Conservation (phyloP, 2,797 vertebrate genomes). For the Siniperca undulata region DNA sequence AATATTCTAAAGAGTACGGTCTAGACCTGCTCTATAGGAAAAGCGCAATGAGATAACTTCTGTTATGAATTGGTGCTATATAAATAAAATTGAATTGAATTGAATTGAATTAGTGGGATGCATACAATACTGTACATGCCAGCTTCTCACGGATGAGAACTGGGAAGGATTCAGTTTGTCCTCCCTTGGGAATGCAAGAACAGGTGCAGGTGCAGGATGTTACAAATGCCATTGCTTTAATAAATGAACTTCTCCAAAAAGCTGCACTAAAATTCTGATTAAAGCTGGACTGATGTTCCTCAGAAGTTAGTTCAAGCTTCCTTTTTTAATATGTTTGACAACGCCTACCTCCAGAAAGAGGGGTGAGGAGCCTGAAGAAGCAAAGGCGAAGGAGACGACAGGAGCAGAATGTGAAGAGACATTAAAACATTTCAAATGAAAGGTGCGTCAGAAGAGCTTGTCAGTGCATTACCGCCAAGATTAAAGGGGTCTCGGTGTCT, state of each 20-base stretch:
- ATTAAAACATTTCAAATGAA: slow-evolving; percentile 85
- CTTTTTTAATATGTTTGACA: slow-evolving; percentile 66
- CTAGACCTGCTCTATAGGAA: no score
- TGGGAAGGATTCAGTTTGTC: slow-evolving; percentile 32
- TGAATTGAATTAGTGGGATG: not conserved
- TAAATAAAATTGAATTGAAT: no score
- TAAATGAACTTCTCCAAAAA: slow-evolving; percentile 69
- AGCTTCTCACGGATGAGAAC: not conserved
- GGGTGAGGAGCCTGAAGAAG: slow-evolving; percentile 60
- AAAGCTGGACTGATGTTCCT: slow-evolving; percentile 79
- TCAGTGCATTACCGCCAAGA: slow-evolving; percentile 82
- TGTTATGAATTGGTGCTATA: no score
- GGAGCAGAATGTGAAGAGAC: slow-evolving; percentile 78
- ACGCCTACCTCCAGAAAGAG: slow-evolving; percentile 63
- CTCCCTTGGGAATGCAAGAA: slow-evolving; percentile 30
- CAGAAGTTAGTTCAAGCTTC: slow-evolving; percentile 77
- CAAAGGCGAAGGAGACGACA: slow-evolving; percentile 65
- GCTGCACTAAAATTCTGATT: slow-evolving; percentile 66
- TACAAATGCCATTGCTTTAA: slow-evolving; percentile 62
- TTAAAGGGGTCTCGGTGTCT: slow-evolving; percentile 84
- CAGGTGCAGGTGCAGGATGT: slow-evolving; percentile 44
- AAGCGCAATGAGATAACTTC: no score
- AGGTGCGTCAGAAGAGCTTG: slow-evolving; percentile 82
- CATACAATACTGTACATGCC: slow-evolving; percentile 1
- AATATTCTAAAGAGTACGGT: no score